Conservation (phyloP, 2,113 vertebrate genomes). For the Raja brachyura region DNA sequence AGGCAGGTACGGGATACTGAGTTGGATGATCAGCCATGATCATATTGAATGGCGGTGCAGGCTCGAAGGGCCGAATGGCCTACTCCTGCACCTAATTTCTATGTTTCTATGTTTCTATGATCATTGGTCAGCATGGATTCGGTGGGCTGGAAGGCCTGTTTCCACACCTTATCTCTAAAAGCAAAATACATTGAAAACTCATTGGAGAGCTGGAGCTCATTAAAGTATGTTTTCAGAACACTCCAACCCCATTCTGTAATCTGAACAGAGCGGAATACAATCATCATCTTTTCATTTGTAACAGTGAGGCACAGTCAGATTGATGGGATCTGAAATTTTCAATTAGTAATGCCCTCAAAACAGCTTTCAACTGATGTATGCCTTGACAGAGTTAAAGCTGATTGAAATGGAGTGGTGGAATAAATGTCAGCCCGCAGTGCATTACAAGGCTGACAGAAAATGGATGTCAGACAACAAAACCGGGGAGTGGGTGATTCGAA, state of each 20-base stretch:
- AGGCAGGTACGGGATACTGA: too few species aligned
- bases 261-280: background rate
- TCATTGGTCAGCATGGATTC: too few species aligned
- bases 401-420: constrained; percentile 4
- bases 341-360: constrained; percentile 28
- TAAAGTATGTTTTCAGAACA: background rate
- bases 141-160: too few species aligned
- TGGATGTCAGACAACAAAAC: background rate
- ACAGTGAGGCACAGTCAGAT: constrained; percentile 1
- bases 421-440: constrained; percentile 9
- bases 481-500: background rate
- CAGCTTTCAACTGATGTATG: constrained; percentile 19
- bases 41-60: too few species aligned
- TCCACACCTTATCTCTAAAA: too few species aligned
- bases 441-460: background rate
- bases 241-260: background rate
- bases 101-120: too few species aligned
- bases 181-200: background rate
- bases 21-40: too few species aligned
- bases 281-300: background rate
- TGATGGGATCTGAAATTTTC: constrained; percentile 30
- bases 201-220: constrained; percentile 1
- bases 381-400: background rate
- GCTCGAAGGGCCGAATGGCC: too few species aligned
- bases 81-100: too few species aligned